A percentile compares a stretch with the other conserved stretches of the same genome.
Evolutionary conservation across 2,888 invertebrate species (phyloP).

Genomic region (Perizoma affinitatum): DNA sequence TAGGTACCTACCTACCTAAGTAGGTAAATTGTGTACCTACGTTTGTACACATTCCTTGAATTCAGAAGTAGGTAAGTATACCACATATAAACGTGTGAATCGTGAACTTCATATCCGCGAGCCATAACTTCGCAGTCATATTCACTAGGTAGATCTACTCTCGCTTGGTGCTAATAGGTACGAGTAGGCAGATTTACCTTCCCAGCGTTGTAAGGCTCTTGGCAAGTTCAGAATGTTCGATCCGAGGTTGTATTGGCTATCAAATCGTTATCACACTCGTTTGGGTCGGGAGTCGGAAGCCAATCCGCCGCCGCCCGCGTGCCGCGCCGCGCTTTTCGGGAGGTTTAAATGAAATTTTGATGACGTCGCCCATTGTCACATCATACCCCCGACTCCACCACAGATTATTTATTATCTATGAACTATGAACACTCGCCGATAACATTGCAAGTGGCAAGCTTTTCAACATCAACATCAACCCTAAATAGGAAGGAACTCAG

Average conservation of each 20-base stretch:
- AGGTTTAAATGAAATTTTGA: slow-evolving; percentile 36
- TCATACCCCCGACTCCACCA: not conserved
- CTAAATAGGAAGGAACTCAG: not conserved
- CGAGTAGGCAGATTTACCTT: slow-evolving; percentile 3
- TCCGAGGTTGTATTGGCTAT: slow-evolving; percentile 32
- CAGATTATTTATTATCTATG: too few species aligned
- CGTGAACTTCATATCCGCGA: too few species aligned
- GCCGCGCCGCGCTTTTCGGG: not conserved
- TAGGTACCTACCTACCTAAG: too few species aligned
- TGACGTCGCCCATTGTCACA: slow-evolving; percentile 28
- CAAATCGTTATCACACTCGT: slow-evolving; percentile 36
- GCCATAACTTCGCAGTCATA: too few species aligned
- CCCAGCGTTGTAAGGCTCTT: too few species aligned
- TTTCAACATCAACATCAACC: slow-evolving; percentile 1
- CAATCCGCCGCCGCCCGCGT: not conserved
- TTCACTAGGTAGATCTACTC: slow-evolving; percentile 22
- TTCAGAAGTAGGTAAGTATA: too few species aligned
- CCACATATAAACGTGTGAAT: too few species aligned
- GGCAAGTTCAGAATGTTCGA: slow-evolving; percentile 10
- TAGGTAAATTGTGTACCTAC: too few species aligned
- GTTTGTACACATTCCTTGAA: too few species aligned
- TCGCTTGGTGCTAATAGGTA: slow-evolving; percentile 24
- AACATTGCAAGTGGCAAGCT: slow-evolving; percentile 5
- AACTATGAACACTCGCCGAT: slow-evolving; percentile 3
- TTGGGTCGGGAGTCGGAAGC: too few species aligned